Conservation (phyloP, 2,888 invertebrate genomes). For the Frankliniella fusca region DNA sequence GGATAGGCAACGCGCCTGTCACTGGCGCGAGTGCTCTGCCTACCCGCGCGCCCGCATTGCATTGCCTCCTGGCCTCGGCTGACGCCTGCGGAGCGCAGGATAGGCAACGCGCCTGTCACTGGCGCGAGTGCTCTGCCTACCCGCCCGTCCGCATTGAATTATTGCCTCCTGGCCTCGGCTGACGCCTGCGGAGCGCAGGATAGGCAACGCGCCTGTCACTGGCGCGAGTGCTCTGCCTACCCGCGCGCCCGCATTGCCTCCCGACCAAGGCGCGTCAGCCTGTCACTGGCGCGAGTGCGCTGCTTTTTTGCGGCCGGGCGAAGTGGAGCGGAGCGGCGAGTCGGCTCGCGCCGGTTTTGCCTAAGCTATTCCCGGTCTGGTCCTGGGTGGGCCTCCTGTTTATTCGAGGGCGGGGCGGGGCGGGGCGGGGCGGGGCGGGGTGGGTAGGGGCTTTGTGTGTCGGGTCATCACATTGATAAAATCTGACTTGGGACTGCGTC, state of each 20-base stretch:
- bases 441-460: background rate
- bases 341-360: background rate
- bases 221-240: background rate
- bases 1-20: background rate
- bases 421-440: background rate
- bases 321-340: background rate
- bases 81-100: too few relatives aligned
- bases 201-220: background rate
- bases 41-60: background rate
- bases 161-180: too few relatives aligned
- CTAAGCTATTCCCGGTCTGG: background rate
- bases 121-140: too few relatives aligned
- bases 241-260: too few relatives aligned
- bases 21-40: background rate
- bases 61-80: too few relatives aligned
- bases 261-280: too few relatives aligned
- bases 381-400: background rate
- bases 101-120: too few relatives aligned
- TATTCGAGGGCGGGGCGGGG: background rate
- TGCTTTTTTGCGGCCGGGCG: background rate
- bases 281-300: background rate
- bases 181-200: background rate
- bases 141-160: too few relatives aligned
- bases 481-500: conserved; percentile 13
- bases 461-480: background rate